Conservation (phyloP, 2,888 invertebrate genomes). For the Cerceris ruficornis region DNA sequence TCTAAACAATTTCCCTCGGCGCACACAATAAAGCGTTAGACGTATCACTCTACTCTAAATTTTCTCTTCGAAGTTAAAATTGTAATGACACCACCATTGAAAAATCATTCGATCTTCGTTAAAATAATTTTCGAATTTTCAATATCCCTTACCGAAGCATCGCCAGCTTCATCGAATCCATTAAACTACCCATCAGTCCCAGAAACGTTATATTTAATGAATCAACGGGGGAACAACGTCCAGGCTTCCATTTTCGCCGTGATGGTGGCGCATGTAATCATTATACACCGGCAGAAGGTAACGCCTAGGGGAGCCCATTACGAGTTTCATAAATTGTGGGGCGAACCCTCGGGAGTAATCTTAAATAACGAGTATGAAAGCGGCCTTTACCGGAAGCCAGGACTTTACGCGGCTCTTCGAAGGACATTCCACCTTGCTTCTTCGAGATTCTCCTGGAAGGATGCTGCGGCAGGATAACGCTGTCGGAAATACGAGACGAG, state of each 20-base stretch:
- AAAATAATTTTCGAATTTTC: too few relatives aligned
- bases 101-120: too few relatives aligned
- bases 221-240: slow-evolving; percentile 34
- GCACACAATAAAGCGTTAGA: too few relatives aligned
- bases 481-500: background rate
- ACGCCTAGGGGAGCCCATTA: slow-evolving; percentile 64
- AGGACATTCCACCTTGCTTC: slow-evolving; percentile 36
- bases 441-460: slow-evolving; percentile 13
- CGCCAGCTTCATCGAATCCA: background rate
- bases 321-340: slow-evolving; percentile 64
- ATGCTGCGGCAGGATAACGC: slow-evolving; percentile 32
- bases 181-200: background rate
- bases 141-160: too few relatives aligned
- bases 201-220: slow-evolving; percentile 23
- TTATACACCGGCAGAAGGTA: slow-evolving; percentile 59
- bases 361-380: slow-evolving; percentile 66
- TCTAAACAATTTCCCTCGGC: too few relatives aligned
- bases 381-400: slow-evolving; percentile 51
- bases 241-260: slow-evolving; percentile 39
- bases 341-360: slow-evolving; percentile 57
- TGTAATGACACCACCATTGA: too few relatives aligned
- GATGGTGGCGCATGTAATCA: slow-evolving; percentile 53
- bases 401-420: slow-evolving; percentile 30
- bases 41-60: too few relatives aligned
- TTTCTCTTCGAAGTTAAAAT: too few relatives aligned